These are phyloP conservation scores for Anguilla pacifica DNA, from an alignment of 2,797 vertebrate species.

Conservation along the genomic window DNA sequence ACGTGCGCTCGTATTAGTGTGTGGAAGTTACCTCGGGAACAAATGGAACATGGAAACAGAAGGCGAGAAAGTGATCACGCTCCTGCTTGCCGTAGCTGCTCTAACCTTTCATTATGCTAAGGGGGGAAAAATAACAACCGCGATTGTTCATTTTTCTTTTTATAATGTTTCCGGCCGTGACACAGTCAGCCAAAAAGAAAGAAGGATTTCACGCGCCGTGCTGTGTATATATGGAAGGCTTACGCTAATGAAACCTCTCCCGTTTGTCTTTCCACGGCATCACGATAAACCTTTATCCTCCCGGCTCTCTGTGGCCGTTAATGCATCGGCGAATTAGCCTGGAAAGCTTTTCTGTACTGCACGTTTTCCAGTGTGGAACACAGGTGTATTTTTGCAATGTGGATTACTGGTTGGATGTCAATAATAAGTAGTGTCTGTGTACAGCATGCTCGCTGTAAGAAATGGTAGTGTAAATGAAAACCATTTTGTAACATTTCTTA, in stretches of 20 bases:
- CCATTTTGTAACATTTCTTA: not conserved
- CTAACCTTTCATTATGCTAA: not conserved
- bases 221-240: not conserved
- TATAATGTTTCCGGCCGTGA: not conserved
- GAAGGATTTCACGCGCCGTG: not conserved
- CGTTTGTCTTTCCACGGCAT: not conserved
- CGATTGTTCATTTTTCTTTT: not conserved
- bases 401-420: no score
- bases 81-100: not conserved
- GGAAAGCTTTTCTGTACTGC: no score
- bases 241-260: not conserved
- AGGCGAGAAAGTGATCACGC: not conserved
- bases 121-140: not conserved
- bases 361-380: not conserved
- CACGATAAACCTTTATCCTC: not conserved
- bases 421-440: not conserved
- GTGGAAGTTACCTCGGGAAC: not conserved
- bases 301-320: not conserved
- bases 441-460: not conserved
- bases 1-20: not conserved
- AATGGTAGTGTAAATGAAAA: not conserved
- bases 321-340: not conserved
- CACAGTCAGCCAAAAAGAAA: not conserved
- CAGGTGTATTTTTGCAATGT: not conserved
- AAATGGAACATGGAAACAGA: not conserved